A percentile compares a stretch with the other conserved stretches of the same genome.
Evolutionary conservation across 2,797 vertebrate species (phyloP).

Genomic region (Cichlasoma orientale): DNA sequence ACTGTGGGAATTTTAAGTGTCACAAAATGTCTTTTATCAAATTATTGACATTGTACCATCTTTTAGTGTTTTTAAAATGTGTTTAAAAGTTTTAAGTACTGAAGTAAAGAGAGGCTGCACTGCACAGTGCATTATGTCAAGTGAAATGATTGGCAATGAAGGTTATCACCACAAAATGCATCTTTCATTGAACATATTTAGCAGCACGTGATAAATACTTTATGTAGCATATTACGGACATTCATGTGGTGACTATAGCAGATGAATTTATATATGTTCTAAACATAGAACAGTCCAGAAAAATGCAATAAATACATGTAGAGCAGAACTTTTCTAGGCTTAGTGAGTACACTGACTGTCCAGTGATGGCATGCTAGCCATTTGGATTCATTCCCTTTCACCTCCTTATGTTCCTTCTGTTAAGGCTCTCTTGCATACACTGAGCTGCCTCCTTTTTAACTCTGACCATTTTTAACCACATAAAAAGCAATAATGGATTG

Average conservation of each 20-base stretch:
- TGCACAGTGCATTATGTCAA: neutral
- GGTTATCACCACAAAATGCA: neutral
- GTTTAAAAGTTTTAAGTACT: neutral
- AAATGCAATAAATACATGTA: neutral
- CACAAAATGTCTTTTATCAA: neutral
- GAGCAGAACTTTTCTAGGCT: neutral
- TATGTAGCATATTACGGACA: neutral
- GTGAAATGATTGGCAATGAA: neutral
- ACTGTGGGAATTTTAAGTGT: neutral
- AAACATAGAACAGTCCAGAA: neutral
- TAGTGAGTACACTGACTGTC: neutral
- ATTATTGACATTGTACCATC: neutral
- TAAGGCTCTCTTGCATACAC: neutral
- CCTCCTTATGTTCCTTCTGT: neutral
- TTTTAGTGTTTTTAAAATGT: neutral
- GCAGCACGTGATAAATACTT: neutral
- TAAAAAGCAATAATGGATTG: neutral
- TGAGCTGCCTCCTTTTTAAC: neutral
- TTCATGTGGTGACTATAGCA: neutral
- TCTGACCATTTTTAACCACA: neutral
- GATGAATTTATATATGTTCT: neutral
- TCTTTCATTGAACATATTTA: neutral
- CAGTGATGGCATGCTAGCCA: neutral
- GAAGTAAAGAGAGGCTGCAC: neutral
- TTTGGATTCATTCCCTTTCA: neutral